These are phyloP conservation scores for Globicephala melas DNA, from an alignment of 2,113 vertebrate genomes.

Conservation along the genomic window DNA sequence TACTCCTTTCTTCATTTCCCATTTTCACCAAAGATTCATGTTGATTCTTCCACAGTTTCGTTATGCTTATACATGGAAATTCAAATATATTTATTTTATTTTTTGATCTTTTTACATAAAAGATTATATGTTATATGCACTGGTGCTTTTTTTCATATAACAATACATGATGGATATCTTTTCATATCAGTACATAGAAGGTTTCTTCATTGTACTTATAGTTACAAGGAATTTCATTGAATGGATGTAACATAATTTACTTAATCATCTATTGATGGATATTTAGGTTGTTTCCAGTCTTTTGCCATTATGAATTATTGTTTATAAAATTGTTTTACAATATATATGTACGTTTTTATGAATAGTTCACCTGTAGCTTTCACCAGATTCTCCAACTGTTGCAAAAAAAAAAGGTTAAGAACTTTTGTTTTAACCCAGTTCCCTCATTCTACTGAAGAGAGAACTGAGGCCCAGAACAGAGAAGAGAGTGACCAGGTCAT, in stretches of 20 bases:
- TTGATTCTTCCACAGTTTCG: not conserved
- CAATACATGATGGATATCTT: not conserved
- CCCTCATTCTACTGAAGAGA: slow-evolving; percentile 27
- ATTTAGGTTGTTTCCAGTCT: not conserved
- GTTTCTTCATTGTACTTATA: not conserved
- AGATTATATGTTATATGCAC: not conserved
- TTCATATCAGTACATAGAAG: not conserved
- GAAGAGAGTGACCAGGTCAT: not conserved
- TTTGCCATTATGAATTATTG: slow-evolving; percentile 24
- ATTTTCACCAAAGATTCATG: not conserved
- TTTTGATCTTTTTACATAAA: slow-evolving; percentile 7
- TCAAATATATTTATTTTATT: not conserved
- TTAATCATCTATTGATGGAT: not conserved
- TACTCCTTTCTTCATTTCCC: not conserved
- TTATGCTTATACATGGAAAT: slow-evolving; percentile 18
- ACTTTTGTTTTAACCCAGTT: not conserved
- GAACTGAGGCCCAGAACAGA: not conserved
- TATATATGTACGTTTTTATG: slow-evolving; percentile 10
- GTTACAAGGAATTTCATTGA: slow-evolving; percentile 25
- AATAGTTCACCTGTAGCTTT: slow-evolving; percentile 8
- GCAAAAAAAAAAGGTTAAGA: not conserved
- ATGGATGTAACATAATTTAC: not conserved
- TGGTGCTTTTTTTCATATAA: slow-evolving; percentile 25
- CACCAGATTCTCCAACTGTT: slow-evolving; percentile 17
- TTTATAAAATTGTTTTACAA: slow-evolving; percentile 3